Percentiles rank a stretch among this genome's conserved stretches.
Conservation (phyloP, 2,888 invertebrate species). For the Dromius quadrimaculatus region DNA sequence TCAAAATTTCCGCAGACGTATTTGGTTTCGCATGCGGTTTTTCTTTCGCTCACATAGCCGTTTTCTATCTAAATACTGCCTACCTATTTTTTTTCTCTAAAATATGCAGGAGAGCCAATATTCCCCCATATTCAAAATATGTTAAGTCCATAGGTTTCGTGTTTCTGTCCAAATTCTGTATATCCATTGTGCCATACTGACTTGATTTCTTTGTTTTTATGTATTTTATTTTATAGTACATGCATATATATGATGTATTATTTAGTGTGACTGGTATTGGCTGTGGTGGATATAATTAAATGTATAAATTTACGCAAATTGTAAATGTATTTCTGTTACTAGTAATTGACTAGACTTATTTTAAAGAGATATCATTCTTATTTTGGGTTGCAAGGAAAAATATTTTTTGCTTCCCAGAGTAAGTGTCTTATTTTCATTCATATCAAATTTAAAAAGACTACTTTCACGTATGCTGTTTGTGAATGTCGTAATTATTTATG, state of each 20-base stretch:
- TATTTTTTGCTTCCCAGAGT: slow-evolving; percentile 30
- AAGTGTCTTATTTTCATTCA: slow-evolving; percentile 37
- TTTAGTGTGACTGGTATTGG: slow-evolving; percentile 46
- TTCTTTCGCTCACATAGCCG: too few species aligned
- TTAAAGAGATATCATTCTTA: slow-evolving; percentile 36
- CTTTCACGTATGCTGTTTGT: slow-evolving; percentile 31
- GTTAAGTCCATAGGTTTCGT: too few species aligned
- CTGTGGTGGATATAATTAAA: slow-evolving; percentile 44
- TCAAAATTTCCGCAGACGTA: too few species aligned
- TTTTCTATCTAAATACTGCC: too few species aligned
- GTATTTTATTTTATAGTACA: slow-evolving; percentile 12
- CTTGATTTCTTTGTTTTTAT: slow-evolving; percentile 18
- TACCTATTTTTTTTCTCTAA: too few species aligned
- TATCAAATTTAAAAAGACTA: slow-evolving; percentile 39
- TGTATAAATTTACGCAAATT: slow-evolving; percentile 40
- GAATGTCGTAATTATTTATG: slow-evolving; percentile 28
- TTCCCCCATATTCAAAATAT: too few species aligned
- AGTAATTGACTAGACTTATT: slow-evolving; percentile 30
- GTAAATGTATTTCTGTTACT: slow-evolving; percentile 46
- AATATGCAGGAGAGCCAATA: too few species aligned
- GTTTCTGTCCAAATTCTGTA: too few species aligned
- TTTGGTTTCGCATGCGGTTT: too few species aligned
- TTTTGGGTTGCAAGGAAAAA: slow-evolving; percentile 32
- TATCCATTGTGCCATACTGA: slow-evolving; percentile 21
- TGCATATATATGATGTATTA: not conserved